Evolutionary conservation across 2,113 vertebrate species (phyloP).

Genomic region (Turdus rufiventris): DNA sequence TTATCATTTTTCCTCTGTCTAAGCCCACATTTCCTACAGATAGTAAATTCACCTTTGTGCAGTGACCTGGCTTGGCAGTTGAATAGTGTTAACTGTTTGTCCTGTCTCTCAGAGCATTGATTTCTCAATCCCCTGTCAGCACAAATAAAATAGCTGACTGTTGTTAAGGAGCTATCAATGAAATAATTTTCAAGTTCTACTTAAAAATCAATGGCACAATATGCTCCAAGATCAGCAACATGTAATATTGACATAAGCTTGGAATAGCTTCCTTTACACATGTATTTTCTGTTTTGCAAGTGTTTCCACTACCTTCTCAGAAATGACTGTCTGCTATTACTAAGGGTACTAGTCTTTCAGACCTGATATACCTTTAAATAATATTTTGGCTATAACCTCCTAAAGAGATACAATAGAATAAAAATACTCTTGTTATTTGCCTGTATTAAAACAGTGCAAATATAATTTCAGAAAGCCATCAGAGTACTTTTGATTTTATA

Average conservation of each 20-base stretch:
- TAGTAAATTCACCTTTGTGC: background rate
- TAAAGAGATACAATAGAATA: background rate
- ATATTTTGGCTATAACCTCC: background rate
- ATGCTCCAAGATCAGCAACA: background rate
- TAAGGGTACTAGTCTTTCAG: background rate
- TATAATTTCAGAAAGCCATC: background rate
- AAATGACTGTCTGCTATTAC: background rate
- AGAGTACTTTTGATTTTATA: background rate
- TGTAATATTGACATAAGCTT: background rate
- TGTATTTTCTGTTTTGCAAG: background rate
- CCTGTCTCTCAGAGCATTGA: conserved; percentile 18
- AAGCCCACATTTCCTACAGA: background rate
- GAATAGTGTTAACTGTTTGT: conserved; percentile 7
- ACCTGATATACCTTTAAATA: background rate
- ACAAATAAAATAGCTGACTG: conserved; percentile 28
- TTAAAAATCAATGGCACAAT: conserved; percentile 28
- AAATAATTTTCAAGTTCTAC: conserved; percentile 25
- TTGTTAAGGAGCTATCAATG: conserved; percentile 23
- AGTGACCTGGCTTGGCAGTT: conserved; percentile 31
- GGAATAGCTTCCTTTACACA: background rate
- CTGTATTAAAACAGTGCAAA: background rate
- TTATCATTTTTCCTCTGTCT: background rate
- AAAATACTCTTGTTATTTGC: background rate
- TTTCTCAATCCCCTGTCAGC: background rate
- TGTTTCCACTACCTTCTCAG: background rate